A percentile compares a stretch with the other conserved stretches of the same genome.
Evolutionary conservation across 37 sponge, comb jelly and placozoan genomes (phyloP).

Genomic region (Hexactinellida sp.): DNA sequence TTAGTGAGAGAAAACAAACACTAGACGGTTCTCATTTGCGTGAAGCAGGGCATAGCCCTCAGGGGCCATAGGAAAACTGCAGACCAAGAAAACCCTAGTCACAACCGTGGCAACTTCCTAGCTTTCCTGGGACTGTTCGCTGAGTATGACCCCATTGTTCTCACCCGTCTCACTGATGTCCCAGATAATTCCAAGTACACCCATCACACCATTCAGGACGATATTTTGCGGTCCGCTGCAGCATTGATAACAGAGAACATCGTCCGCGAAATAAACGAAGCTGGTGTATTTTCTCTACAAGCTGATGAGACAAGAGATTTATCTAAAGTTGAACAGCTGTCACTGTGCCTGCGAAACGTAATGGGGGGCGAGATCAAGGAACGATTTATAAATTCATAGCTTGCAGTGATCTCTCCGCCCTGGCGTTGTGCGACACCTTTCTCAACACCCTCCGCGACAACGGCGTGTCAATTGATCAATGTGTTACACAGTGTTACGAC

Average conservation of each 20-base stretch:
- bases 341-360: background rate
- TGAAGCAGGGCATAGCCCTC: background rate
- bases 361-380: background rate
- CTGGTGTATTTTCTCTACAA: background rate
- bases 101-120: background rate
- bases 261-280: background rate
- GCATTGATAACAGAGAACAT: background rate
- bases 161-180: background rate
- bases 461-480: background rate
- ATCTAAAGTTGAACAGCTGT: background rate
- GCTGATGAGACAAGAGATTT: background rate
- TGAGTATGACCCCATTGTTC: conserved; percentile 2
- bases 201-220: background rate
- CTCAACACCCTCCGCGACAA: background rate
- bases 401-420: background rate
- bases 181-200: background rate
- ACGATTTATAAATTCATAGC: background rate
- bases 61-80: background rate
- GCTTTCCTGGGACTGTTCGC: background rate
- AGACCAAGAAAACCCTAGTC: background rate
- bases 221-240: background rate
- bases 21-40: background rate
- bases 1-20: background rate
- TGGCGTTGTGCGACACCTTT: background rate
- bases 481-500: background rate